phyloP scores from a whole-genome alignment of 2,113 vertebrate genomes.

The Myxocyprinus asiaticus region DNA sequence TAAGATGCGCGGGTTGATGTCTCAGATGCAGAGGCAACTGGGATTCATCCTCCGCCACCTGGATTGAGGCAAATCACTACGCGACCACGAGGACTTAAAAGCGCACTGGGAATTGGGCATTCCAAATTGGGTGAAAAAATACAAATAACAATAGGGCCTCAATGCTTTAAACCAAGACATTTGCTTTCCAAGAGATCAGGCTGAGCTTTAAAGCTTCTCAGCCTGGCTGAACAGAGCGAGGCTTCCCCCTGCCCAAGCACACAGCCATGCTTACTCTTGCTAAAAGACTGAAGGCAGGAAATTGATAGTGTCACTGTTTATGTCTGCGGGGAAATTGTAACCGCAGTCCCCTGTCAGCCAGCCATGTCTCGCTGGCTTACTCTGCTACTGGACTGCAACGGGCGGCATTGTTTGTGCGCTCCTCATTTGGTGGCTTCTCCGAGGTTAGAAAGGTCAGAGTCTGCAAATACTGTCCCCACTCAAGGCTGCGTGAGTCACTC shows the following conservation, averaged over 20 bases:
- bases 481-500: constrained; percentile 1
- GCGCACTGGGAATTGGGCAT: too few species aligned
- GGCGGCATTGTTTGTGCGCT: constrained; percentile 31
- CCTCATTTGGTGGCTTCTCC: constrained; percentile 27
- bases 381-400: constrained; percentile 18
- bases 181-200: constrained; percentile 33
- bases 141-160: too few species aligned
- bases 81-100: too few species aligned
- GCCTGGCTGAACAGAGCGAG: constrained; percentile 30
- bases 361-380: constrained; percentile 48
- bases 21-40: too few species aligned
- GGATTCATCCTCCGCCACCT: too few species aligned
- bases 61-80: too few species aligned
- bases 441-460: constrained; percentile 38
- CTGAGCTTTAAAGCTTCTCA: constrained; percentile 5
- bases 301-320: constrained; percentile 76
- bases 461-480: constrained; percentile 40
- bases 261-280: constrained; percentile 48
- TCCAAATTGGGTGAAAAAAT: too few species aligned
- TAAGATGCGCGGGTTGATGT: too few species aligned
- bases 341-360: constrained; percentile 57
- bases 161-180: background rate
- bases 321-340: constrained; percentile 72
- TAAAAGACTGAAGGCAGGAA: constrained; percentile 67
- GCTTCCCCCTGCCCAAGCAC: constrained; percentile 50